A percentile compares a stretch with the other conserved stretches of the same genome.
These are phyloP conservation scores for Nasua narica DNA, from an alignment of 2,797 vertebrate species.

Conservation along the genomic window DNA sequence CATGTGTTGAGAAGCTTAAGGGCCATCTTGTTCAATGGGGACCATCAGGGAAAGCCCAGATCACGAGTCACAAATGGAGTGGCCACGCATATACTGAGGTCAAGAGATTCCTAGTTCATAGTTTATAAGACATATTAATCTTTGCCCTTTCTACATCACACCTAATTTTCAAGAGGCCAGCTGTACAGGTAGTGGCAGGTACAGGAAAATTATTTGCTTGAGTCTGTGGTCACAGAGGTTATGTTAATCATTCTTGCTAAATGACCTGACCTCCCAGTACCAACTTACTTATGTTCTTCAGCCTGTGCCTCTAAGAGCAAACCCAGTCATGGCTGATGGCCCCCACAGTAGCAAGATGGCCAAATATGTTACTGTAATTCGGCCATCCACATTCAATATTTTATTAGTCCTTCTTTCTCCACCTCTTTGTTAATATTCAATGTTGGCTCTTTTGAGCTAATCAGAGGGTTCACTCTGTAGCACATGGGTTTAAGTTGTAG, in stretches of 20 bases:
- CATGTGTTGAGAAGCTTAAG: not conserved
- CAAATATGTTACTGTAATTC: not conserved
- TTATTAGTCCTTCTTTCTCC: not conserved
- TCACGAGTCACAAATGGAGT: not conserved
- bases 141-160: not conserved
- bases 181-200: not conserved
- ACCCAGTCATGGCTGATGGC: not conserved
- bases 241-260: not conserved
- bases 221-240: not conserved
- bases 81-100: not conserved
- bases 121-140: not conserved
- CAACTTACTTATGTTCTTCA: not conserved
- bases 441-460: not conserved
- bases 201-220: not conserved
- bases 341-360: not conserved
- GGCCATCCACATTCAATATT: not conserved
- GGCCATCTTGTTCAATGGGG: not conserved
- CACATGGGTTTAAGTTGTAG: not conserved
- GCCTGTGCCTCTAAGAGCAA: not conserved
- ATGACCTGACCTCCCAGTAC: not conserved
- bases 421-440: not conserved
- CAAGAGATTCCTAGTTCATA: not conserved
- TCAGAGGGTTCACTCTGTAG: not conserved
- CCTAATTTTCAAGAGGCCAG: not conserved
- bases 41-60: not conserved